Evolutionary conservation across 2,797 vertebrate genomes (phyloP), one percentile per base, ranked within the genome.

Genomic region (Amazona finschi): DNA sequence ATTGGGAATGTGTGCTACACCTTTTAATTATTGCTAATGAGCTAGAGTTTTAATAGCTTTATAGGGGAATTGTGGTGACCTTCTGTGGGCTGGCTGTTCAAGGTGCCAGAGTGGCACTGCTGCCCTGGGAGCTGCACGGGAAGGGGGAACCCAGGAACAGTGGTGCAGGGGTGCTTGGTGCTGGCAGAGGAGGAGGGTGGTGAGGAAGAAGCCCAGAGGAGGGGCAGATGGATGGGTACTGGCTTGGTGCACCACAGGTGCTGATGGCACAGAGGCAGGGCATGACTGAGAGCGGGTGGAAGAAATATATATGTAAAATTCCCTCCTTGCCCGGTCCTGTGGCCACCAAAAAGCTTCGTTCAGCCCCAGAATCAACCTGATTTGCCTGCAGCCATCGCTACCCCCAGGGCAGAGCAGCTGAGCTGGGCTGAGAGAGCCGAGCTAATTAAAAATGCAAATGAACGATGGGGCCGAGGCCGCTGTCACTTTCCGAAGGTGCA

Each of bases 371-470:
- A 60, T 43, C 62, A 57, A 85, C 64, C 73, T 75, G 15, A 5
- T 67, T n/a, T 50, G 61, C 65, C n/a, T 11, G 19, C 52, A 12
- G 71, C 70, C 66, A 4, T 25, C 1, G 1, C 66, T 57, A 46
- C 79, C 49, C 66, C 49, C 89, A 31, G 44, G 73, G 75, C 89
- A 53, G 85, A 96, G 89, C 90, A 93, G 71, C 89, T 55, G 76
- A 46, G 95, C 84, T 85, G 70, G 52, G 15, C 82, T 62, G 79
- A 73, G 93, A 94, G 90, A 95, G 69, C 91, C 49, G 81, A 67
- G 86, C 94, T 96, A 95, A 97, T 97, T 97, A 97, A 96, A 97
- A 96, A 95, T 94, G 96, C 55, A 97, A 97, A 97, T 97, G 95
- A 97, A 61, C 14, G 78, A 41, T 12, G 38, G 90, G 96, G 70